Percentiles rank a stretch among this genome's conserved stretches.
These are phyloP conservation scores for Campoplex capitator DNA, from an alignment of 2,888 invertebrate species.

Conservation along the genomic window DNA sequence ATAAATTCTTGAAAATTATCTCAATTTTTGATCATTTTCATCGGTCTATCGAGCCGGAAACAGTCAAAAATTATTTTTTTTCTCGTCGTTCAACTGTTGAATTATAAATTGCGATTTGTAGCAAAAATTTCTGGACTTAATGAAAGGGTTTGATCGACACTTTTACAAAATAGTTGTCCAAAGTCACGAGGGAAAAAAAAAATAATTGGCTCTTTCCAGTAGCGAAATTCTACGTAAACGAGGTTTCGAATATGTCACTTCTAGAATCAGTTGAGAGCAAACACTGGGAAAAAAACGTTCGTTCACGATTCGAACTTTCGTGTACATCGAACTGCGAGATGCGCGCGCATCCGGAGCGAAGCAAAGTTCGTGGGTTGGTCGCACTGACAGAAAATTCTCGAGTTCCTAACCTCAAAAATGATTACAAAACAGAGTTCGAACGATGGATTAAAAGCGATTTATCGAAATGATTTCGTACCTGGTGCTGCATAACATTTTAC, in stretches of 20 bases:
- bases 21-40: neutral
- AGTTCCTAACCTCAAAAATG: constrained; percentile 63
- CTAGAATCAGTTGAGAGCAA: neutral
- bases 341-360: neutral
- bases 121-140: no score
- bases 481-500: constrained; percentile 68
- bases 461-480: constrained; percentile 66
- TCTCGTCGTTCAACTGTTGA: no score
- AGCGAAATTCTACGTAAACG: neutral
- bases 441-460: neutral
- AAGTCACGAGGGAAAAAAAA: no score
- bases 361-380: constrained; percentile 25
- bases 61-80: neutral
- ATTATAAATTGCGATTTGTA: no score
- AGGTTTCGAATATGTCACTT: neutral
- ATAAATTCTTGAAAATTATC: neutral
- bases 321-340: neutral
- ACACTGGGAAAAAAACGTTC: neutral
- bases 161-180: no score
- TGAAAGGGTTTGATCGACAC: no score
- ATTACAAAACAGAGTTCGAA: neutral
- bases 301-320: constrained; percentile 34
- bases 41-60: neutral
- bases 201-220: no score
- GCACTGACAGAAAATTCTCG: neutral